These are phyloP conservation scores for Philopedon plagiatum DNA, from an alignment of 2,888 invertebrate genomes.

Conservation along the genomic window DNA sequence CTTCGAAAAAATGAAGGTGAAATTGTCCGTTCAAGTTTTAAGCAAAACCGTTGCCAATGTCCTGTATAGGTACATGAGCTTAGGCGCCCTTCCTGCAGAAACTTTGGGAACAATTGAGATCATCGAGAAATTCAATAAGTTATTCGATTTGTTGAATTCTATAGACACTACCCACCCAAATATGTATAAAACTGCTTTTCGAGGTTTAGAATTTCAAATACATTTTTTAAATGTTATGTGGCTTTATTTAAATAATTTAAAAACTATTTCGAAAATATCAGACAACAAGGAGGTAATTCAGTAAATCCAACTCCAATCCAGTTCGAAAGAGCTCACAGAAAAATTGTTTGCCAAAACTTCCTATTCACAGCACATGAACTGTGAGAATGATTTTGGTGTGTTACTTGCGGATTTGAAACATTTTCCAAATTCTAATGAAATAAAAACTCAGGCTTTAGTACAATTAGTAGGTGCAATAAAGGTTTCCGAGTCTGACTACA, in stretches of 20 bases:
- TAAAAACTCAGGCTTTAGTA: no score
- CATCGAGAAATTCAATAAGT: constrained; percentile 35
- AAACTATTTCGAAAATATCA: no score
- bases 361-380: constrained; percentile 25
- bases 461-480: background rate
- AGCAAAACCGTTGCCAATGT: constrained; percentile 30
- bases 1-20: constrained; percentile 55
- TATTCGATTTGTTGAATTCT: constrained; percentile 42
- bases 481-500: background rate
- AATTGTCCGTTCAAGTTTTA: no score
- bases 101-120: constrained; percentile 32
- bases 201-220: constrained; percentile 11
- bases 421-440: no score
- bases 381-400: no score
- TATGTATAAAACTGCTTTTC: constrained; percentile 26
- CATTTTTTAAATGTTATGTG: constrained; percentile 17
- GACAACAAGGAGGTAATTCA: no score
- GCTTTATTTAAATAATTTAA: constrained; percentile 9
- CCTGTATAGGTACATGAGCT: constrained; percentile 33
- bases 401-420: no score
- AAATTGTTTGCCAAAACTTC: constrained; percentile 21
- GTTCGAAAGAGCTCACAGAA: no score
- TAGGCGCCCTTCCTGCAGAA: constrained; percentile 31
- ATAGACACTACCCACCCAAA: background rate
- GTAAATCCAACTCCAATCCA: no score